phyloP scores from a whole-genome alignment of 2,888 invertebrate species.

The Napeogenes inachia region DNA sequence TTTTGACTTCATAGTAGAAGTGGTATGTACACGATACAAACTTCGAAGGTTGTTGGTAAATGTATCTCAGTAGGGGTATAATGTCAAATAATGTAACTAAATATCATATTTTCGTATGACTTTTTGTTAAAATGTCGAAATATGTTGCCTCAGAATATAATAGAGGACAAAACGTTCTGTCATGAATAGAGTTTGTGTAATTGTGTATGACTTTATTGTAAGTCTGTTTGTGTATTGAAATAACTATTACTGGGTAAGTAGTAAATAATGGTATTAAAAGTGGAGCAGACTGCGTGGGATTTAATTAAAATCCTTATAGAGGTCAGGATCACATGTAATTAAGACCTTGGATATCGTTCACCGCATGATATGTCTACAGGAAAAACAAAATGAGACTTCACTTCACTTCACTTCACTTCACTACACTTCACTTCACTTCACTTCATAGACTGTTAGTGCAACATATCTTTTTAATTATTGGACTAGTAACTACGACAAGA shows the following conservation, averaged over 20 bases:
- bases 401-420: too few relatives aligned
- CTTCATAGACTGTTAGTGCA: too few relatives aligned
- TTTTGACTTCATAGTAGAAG: neutral
- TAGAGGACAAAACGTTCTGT: slow-evolving; percentile 16
- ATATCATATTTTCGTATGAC: neutral
- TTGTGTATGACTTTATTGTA: neutral
- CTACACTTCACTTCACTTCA: too few relatives aligned
- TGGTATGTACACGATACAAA: neutral
- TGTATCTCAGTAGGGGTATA: neutral
- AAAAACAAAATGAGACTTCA: too few relatives aligned
- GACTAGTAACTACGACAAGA: too few relatives aligned
- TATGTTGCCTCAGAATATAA: slow-evolving; percentile 18
- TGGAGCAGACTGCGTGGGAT: slow-evolving; percentile 16
- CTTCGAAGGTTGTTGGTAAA: neutral
- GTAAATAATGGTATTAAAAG: slow-evolving; percentile 9
- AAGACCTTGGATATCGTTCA: slow-evolving; percentile 9
- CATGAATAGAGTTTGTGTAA: slow-evolving; percentile 4
- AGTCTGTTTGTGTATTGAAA: neutral
- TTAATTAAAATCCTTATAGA: slow-evolving; percentile 1
- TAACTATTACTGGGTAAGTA: neutral
- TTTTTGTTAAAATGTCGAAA: slow-evolving; percentile 6
- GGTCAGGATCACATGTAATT: slow-evolving; percentile 12
- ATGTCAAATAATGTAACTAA: slow-evolving; percentile 1
- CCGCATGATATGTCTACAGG: too few relatives aligned
- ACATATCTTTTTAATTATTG: too few relatives aligned